Conservation (phyloP, 92 coral and sea anemone genomes). For the Actinostola sp. region DNA sequence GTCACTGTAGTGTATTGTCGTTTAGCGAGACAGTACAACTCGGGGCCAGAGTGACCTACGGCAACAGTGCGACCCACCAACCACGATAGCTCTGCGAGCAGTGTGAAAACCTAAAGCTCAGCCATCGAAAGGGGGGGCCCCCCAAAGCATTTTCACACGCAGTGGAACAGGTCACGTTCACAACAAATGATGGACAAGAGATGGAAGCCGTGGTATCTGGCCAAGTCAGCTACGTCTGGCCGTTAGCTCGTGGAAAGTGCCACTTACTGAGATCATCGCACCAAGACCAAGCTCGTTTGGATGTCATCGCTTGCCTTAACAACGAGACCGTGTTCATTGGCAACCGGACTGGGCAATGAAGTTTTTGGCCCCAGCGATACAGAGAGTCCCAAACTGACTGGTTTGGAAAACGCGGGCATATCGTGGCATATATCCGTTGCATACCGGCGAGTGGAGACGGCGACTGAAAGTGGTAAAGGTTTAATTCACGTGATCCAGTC, state of each 20-base stretch:
- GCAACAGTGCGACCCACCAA: conserved; percentile 26
- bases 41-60: not conserved
- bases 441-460: not conserved
- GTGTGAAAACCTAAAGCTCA: conserved; percentile 22
- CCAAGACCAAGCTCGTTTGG: conserved; percentile 8
- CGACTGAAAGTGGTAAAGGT: not conserved
- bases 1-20: conserved; percentile 40
- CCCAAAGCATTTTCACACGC: not conserved
- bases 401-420: too few relatives aligned
- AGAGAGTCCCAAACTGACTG: too few relatives aligned
- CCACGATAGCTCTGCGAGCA: conserved; percentile 25
- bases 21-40: conserved; percentile 22
- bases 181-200: not conserved
- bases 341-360: conserved; percentile 19
- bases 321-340: not conserved
- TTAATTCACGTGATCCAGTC: conserved; percentile 11
- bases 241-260: not conserved
- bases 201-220: conserved; percentile 4
- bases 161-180: not conserved
- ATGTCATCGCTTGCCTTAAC: not conserved
- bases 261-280: not conserved
- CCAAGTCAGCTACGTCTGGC: not conserved
- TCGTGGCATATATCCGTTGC: too few relatives aligned
- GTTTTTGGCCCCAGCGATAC: too few relatives aligned
- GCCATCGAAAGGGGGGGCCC: too few relatives aligned